Conservation (phyloP, 2,888 invertebrate genomes). For the Andrena hattorfiana region DNA sequence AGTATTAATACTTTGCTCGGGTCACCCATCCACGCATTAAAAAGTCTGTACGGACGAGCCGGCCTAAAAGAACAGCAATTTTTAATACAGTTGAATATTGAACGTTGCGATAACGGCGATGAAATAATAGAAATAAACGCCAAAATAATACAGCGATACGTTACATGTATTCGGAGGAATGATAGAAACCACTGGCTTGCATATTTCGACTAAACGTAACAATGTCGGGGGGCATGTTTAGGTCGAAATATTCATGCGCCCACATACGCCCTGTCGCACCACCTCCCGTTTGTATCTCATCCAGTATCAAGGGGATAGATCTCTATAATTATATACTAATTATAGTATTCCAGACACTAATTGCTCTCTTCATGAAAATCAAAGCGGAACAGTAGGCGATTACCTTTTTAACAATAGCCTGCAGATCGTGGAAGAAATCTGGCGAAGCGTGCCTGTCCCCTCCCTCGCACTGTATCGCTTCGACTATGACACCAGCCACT, state of each 20-base stretch:
- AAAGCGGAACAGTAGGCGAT: neutral
- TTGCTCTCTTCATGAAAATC: neutral
- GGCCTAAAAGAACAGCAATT: constrained; percentile 23
- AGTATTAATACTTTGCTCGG: constrained; percentile 46
- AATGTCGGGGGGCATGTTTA: constrained; percentile 94
- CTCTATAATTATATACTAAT: constrained; percentile 45
- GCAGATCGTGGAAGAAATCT: constrained; percentile 94
- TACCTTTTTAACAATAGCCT: constrained; percentile 91
- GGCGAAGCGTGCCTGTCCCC: constrained; percentile 97
- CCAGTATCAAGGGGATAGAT: constrained; percentile 88
- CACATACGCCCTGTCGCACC: constrained; percentile 98
- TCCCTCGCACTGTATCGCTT: constrained; percentile 99
- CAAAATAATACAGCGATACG: neutral
- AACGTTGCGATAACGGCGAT: neutral
- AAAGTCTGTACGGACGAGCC: constrained; percentile 44
- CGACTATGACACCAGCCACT: constrained; percentile 96
- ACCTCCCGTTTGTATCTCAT: constrained; percentile 99
- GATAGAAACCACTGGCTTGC: constrained; percentile 97
- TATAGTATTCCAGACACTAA: neutral
- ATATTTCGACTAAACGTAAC: constrained; percentile 99
- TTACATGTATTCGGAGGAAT: constrained; percentile 83
- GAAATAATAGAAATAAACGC: neutral
- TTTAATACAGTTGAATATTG: neutral
- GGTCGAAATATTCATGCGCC: constrained; percentile 97
- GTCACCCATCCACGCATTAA: constrained; percentile 55